A percentile compares a stretch with the other conserved stretches of the same genome.
phyloP scores from a whole-genome alignment of 2,797 vertebrate species.

The Urosaurus nigricauda region DNA sequence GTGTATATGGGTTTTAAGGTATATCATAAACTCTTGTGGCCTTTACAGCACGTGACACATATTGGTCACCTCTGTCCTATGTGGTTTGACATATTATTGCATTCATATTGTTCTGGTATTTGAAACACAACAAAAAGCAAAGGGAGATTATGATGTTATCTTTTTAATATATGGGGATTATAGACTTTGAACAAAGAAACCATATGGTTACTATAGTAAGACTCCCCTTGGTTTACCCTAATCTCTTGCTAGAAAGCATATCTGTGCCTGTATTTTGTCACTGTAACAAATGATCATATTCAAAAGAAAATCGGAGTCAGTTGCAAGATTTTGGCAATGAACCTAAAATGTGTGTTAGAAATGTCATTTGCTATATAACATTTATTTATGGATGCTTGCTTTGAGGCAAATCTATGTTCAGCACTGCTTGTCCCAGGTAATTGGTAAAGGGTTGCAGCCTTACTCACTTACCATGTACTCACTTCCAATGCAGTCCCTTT shows the following conservation, averaged over 20 bases:
- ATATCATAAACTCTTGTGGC: neutral
- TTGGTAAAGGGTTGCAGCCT: neutral
- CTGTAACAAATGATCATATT: neutral
- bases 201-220: neutral
- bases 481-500: neutral
- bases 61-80: neutral
- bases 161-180: neutral
- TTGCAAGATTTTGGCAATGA: neutral
- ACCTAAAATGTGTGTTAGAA: neutral
- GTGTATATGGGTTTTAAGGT: neutral
- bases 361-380: neutral
- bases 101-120: neutral
- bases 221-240: neutral
- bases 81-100: neutral
- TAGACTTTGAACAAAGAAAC: neutral
- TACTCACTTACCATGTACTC: neutral
- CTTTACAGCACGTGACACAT: neutral
- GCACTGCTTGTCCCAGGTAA: neutral
- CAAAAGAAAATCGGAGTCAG: neutral
- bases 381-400: neutral
- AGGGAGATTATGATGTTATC: neutral
- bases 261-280: accelerated
- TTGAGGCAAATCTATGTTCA: neutral
- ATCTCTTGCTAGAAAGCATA: accelerated
- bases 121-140: neutral